Conservation (phyloP, 2,888 invertebrate species). For the Unio delphinus region DNA sequence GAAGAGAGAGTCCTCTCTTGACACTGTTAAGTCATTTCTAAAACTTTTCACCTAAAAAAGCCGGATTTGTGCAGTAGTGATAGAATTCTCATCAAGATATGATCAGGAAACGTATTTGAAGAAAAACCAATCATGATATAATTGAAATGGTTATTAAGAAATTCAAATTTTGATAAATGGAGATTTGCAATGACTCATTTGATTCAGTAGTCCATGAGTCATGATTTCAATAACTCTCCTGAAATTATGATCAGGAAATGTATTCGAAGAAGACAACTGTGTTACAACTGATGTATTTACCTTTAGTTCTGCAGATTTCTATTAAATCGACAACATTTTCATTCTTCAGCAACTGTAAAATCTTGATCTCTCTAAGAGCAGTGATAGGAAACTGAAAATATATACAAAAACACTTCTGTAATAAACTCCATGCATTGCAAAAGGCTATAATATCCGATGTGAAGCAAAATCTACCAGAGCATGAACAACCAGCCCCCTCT, state of each 20-base stretch:
- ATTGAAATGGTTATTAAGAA: no score
- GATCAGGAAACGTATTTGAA: slow-evolving; percentile 78
- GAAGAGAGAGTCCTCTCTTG: no score
- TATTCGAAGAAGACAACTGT: slow-evolving; percentile 10
- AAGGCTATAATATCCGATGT: not conserved
- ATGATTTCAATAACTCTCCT: no score
- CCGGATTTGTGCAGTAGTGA: no score
- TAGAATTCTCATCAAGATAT: no score
- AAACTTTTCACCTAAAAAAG: not conserved
- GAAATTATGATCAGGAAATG: slow-evolving; percentile 78
- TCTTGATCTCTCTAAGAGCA: slow-evolving; percentile 95
- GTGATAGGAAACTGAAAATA: slow-evolving; percentile 93
- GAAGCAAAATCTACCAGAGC: no score
- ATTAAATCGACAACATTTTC: slow-evolving; percentile 97
- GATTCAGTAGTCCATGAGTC: no score
- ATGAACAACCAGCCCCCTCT: no score
- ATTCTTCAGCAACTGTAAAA: slow-evolving; percentile 93
- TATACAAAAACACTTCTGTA: no score
- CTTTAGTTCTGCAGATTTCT: slow-evolving; percentile 96
- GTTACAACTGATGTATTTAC: slow-evolving; percentile 72
- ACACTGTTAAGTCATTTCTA: not conserved
- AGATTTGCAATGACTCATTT: no score
- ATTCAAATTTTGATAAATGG: no score
- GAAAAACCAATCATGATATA: not conserved
- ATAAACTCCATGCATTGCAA: not conserved